Evolutionary conservation across 2,797 vertebrate species (phyloP), one percentile per base, ranked within the genome.

Genomic region (Emys orbicularis): DNA sequence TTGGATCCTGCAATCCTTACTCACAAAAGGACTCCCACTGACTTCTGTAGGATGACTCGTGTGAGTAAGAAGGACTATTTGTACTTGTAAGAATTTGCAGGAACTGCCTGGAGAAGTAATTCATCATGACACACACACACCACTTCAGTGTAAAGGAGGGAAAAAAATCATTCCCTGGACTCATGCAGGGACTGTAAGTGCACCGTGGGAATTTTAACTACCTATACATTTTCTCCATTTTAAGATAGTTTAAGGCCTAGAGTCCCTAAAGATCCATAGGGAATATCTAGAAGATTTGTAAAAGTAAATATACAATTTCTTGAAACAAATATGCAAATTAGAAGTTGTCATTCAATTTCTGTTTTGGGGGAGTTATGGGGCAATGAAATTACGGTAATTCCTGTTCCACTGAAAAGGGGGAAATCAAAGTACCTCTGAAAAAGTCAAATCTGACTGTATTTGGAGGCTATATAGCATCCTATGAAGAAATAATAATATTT

Each of bases 71-170:
- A 94, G 41, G 91, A 83, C 15, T 92, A 79, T 90, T 29, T 56
- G 86, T 91, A 74, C 41, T 56, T 87, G 47, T 34, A 47, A 29
- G 80, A 52, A 44, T 47, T 72, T 37, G 16, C 76, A 85, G 61
- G 90, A 61, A 1, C 0, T 13, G 41, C 79, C 76, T 1, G 47
- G 27, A 90, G 5, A 49, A 81, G 72, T 3, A 52, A 50, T 8
- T 83, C n/a, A 77, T 77, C 27, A 29, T 79, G 89, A 86, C 90
- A 57, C 57, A 61, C 50, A 52, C 31, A 53, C 44, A 25, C 25
- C 59, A 61, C 50, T 93, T 54, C n/a, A 80, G 4, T 0, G 0
- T 37, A 57, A 72, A 72, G 25, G 1, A 2, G 82, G 61, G 56
- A 31, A 79, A 72, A 79, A 92, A 56, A 87, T 27, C 2, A 54